Evolutionary conservation across 53 echinoderm and acorn worm species (phyloP).

Genomic region (Paelopatides confundens): DNA sequence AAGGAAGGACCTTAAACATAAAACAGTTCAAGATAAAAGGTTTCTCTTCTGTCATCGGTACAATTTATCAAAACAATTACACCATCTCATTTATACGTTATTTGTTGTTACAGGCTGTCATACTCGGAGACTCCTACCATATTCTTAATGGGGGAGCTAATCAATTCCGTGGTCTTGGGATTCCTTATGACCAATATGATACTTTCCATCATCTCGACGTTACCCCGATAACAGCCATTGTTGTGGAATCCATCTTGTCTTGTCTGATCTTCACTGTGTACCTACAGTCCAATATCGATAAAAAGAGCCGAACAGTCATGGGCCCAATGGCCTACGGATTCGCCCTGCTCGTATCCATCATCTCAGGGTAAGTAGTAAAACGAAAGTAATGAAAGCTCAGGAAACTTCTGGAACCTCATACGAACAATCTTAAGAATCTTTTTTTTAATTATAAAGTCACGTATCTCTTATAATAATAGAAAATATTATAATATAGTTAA

Average conservation of each 20-base stretch:
- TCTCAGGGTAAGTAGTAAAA: constrained; percentile 82
- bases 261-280: constrained; percentile 90
- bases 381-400: no score
- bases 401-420: no score
- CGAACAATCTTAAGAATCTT: no score
- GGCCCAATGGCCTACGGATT: constrained; percentile 95
- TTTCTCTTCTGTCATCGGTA: no score
- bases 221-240: constrained; percentile 72
- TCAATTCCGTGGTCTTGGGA: constrained; percentile 82
- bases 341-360: constrained; percentile 80
- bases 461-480: no score
- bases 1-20: no score
- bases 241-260: constrained; percentile 80
- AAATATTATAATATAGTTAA: no score
- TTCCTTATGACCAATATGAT: constrained; percentile 75
- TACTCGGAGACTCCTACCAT: constrained; percentile 82
- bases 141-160: constrained; percentile 91
- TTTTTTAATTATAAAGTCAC: no score
- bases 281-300: constrained; percentile 87
- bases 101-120: constrained; percentile 68
- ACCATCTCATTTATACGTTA: no score
- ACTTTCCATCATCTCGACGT: constrained; percentile 69
- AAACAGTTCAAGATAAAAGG: no score
- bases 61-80: no score
- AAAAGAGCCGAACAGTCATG: constrained; percentile 71